A percentile compares a stretch with the other conserved stretches of the same genome.
Conservation (phyloP, 1,140 invertebrate species). For the Drosophila chauvacae region DNA sequence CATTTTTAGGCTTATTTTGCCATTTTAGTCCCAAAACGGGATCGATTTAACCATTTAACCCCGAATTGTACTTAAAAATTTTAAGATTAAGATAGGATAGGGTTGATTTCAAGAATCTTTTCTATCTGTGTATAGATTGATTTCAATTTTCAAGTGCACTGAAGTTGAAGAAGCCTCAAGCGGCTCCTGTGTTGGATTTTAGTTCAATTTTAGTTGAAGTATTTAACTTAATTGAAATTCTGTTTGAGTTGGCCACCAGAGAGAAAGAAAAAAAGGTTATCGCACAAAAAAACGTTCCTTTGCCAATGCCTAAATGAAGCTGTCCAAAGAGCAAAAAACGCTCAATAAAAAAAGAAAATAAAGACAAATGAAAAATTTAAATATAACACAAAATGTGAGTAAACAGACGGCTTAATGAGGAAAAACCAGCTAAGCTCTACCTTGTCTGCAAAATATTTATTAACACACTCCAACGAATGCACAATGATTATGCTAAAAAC, state of each 20-base stretch:
- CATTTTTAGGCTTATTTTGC: too few relatives aligned
- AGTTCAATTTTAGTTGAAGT: conserved; percentile 60
- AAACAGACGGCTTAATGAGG: conserved; percentile 25
- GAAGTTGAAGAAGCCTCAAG: conserved; percentile 28
- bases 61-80: too few relatives aligned
- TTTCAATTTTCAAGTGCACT: conserved; percentile 49
- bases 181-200: conserved; percentile 48
- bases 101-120: too few relatives aligned
- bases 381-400: conserved; percentile 8
- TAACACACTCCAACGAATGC: conserved; percentile 23
- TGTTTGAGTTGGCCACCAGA: conserved; percentile 44
- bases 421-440: conserved; percentile 12
- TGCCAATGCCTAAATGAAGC: conserved; percentile 25
- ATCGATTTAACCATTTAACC: too few relatives aligned
- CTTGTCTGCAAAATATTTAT: conserved; percentile 19
- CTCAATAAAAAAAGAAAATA: not conserved
- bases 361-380: conserved; percentile 2
- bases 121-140: too few relatives aligned
- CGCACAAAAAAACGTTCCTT: not conserved
- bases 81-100: too few relatives aligned
- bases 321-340: not conserved
- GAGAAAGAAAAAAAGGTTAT: too few relatives aligned
- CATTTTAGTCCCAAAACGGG: too few relatives aligned
- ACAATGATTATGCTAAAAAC: conserved; percentile 26
- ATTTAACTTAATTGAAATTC: conserved; percentile 66